Evolutionary conservation across 2,797 vertebrate genomes (phyloP).

Genomic region (Schizopygopsis malacanthus): DNA sequence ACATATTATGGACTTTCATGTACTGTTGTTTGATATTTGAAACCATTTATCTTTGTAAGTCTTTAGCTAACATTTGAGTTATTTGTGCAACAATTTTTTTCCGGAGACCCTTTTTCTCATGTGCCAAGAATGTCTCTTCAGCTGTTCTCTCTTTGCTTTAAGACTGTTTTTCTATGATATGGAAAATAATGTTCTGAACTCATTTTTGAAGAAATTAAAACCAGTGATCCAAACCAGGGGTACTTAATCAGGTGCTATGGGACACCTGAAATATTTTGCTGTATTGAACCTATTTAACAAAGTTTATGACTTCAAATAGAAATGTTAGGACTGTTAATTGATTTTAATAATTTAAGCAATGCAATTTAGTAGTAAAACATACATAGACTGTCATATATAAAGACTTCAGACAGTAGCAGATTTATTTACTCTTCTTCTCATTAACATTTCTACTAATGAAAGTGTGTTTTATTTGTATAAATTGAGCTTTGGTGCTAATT

Average conservation of each 20-base stretch:
- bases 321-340: not conserved
- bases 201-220: not conserved
- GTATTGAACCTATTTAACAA: not conserved
- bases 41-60: not conserved
- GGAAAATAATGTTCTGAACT: not conserved
- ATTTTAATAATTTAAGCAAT: not conserved
- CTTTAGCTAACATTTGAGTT: not conserved
- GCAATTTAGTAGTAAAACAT: not conserved
- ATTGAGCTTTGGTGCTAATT: not conserved
- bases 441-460: constrained; percentile 5
- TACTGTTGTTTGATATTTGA: not conserved
- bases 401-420: constrained; percentile 9
- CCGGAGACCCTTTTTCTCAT: not conserved
- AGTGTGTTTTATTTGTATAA: not conserved
- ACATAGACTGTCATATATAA: not conserved
- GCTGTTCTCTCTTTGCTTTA: not conserved
- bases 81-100: not conserved
- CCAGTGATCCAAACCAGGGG: not conserved
- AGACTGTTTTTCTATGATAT: not conserved
- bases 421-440: constrained; percentile 25
- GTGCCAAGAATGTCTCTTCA: not conserved
- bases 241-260: not conserved
- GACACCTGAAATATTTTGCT: not conserved
- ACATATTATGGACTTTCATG: not conserved
- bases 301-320: not conserved